A percentile compares a stretch with the other conserved stretches of the same genome.
These are phyloP conservation scores for Adoxophyes honmai DNA, from an alignment of 1,140 invertebrate species.

Conservation along the genomic window DNA sequence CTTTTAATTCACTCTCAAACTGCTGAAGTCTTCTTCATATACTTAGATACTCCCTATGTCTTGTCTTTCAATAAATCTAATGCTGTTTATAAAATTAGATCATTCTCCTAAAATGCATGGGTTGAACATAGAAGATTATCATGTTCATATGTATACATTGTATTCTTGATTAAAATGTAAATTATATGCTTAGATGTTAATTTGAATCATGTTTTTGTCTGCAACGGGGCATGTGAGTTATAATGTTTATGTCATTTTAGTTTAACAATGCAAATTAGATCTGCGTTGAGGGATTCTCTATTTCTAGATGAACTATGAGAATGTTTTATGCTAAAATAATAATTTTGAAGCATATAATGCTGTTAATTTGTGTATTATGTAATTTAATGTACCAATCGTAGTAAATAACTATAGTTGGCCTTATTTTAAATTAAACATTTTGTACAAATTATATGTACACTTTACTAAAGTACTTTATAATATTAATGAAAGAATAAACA, in stretches of 20 bases:
- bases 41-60: too few species aligned
- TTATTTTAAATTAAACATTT: constrained; percentile 47
- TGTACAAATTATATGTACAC: constrained; percentile 71
- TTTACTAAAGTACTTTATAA: constrained; percentile 33
- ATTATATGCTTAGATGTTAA: neutral
- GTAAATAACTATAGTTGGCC: constrained; percentile 60
- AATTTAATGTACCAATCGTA: constrained; percentile 35
- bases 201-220: too few species aligned
- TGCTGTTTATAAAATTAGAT: too few species aligned
- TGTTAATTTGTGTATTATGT: constrained; percentile 39
- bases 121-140: too few species aligned
- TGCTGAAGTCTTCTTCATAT: too few species aligned
- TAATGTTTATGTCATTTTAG: too few species aligned
- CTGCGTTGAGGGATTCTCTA: neutral
- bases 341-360: constrained; percentile 63
- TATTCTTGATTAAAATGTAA: neutral
- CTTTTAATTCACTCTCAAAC: too few species aligned
- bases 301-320: neutral
- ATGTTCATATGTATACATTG: too few species aligned
- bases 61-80: too few species aligned
- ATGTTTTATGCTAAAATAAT: constrained; percentile 23
- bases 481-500: constrained; percentile 13
- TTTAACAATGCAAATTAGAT: neutral
- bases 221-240: too few species aligned
- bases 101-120: too few species aligned